Conservation (phyloP, 2,113 vertebrate genomes). For the Mesitornis unicolor region DNA sequence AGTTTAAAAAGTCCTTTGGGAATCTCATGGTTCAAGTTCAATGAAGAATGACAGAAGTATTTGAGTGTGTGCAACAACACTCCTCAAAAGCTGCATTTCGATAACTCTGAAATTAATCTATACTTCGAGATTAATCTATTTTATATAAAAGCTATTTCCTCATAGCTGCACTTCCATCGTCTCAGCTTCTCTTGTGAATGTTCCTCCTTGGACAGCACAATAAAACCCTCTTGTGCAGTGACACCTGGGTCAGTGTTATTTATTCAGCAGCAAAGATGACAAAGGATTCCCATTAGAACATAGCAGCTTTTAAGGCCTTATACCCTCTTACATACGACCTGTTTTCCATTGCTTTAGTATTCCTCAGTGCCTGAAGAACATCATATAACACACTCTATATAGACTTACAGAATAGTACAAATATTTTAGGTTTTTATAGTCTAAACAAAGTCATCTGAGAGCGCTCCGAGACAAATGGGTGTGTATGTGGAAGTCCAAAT, state of each 20-base stretch:
- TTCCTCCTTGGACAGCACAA: not conserved
- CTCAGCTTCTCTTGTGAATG: not conserved
- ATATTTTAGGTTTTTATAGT: not conserved
- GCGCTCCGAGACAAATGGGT: rapidly evolving
- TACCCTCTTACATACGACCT: rapidly evolving
- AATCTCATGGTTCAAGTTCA: not conserved
- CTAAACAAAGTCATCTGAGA: not conserved
- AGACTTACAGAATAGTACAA: not conserved
- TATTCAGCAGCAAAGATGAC: not conserved
- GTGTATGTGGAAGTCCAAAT: not conserved
- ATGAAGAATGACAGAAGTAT: not conserved
- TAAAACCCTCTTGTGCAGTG: not conserved
- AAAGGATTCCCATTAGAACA: not conserved
- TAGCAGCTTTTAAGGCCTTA: not conserved
- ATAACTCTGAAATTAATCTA: not conserved
- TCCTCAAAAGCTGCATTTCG: not conserved
- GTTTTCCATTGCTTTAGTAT: not conserved
- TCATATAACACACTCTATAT: not conserved
- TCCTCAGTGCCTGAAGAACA: not conserved
- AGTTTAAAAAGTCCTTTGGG: not conserved
- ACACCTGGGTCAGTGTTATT: not conserved
- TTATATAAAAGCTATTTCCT: not conserved
- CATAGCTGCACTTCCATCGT: not conserved
- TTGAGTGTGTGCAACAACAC: not conserved
- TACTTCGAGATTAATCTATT: not conserved